These are phyloP conservation scores for Drosophila repleta DNA, from an alignment of 1,140 invertebrate genomes.

Conservation along the genomic window DNA sequence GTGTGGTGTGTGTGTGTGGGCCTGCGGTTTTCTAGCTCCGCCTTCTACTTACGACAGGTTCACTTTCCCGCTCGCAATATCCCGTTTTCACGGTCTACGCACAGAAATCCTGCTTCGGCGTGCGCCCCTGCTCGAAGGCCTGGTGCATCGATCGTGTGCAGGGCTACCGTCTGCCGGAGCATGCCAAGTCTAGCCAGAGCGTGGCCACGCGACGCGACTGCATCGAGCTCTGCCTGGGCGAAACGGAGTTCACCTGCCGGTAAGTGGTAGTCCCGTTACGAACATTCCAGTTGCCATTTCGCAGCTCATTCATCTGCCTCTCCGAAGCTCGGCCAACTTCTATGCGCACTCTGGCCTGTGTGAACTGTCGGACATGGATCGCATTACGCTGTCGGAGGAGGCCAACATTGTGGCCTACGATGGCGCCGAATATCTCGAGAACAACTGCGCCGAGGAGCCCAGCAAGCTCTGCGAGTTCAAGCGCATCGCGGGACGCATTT, in stretches of 20 bases:
- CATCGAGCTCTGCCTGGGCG: conserved; percentile 93
- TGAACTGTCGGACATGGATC: conserved; percentile 94
- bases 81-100: conserved; percentile 98
- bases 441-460: conserved; percentile 95
- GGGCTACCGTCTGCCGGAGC: conserved; percentile 91
- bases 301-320: conserved; percentile 35
- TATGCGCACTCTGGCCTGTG: conserved; percentile 93
- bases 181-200: conserved; percentile 90
- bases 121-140: conserved; percentile 93
- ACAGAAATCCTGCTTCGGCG: conserved; percentile 95
- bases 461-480: conserved; percentile 96
- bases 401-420: conserved; percentile 89
- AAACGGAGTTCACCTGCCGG: conserved; percentile 95
- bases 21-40: conserved; percentile 46
- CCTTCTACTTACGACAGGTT: conserved; percentile 86
- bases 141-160: conserved; percentile 97
- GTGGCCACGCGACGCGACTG: conserved; percentile 91
- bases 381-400: conserved; percentile 92
- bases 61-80: conserved; percentile 95
- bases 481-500: conserved; percentile 92
- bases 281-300: conserved; percentile 41
- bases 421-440: conserved; percentile 93
- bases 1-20: conserved; percentile 34
- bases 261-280: conserved; percentile 84
- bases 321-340: conserved; percentile 94